A percentile compares a stretch with the other conserved stretches of the same genome.
Conservation (phyloP, 1,140 invertebrate genomes). For the Anastatus disparis region DNA sequence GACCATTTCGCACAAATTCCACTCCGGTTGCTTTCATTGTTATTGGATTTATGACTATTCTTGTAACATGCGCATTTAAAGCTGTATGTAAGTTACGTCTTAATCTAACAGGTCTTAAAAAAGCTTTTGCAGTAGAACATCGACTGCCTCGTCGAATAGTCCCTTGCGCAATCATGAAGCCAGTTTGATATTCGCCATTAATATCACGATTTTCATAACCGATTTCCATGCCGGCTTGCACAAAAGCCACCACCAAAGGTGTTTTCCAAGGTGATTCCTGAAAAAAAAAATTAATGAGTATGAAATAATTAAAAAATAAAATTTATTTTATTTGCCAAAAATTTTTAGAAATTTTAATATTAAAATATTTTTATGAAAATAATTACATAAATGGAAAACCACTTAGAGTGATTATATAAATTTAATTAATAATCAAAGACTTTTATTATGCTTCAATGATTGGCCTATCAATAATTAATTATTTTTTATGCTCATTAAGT, state of each 20-base stretch:
- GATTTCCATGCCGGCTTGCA: slow-evolving; percentile 86
- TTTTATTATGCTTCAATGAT: not conserved
- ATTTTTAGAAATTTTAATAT: not conserved
- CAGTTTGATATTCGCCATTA: slow-evolving; percentile 83
- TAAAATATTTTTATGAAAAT: not conserved
- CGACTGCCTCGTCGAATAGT: slow-evolving; percentile 86
- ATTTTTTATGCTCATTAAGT: too few relatives aligned
- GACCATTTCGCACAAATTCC: slow-evolving; percentile 78
- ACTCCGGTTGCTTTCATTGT: slow-evolving; percentile 80
- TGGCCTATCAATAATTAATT: too few relatives aligned
- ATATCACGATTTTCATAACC: slow-evolving; percentile 90
- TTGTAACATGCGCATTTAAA: slow-evolving; percentile 80
- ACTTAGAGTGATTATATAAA: not conserved
- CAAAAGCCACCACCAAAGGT: slow-evolving; percentile 82
- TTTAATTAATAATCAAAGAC: not conserved
- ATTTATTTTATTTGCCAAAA: not conserved
- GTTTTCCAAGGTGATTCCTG: slow-evolving; percentile 86
- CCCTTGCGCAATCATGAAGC: slow-evolving; percentile 90
- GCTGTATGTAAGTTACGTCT: slow-evolving; percentile 84
- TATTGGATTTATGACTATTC: slow-evolving; percentile 76
- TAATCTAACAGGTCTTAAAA: slow-evolving; percentile 80
- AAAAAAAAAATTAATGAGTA: not conserved
- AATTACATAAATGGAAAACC: not conserved
- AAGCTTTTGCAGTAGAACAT: slow-evolving; percentile 92
- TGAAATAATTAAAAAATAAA: not conserved